phyloP scores from a whole-genome alignment of 2,113 vertebrate species.

The Oncorhynchus masou region DNA sequence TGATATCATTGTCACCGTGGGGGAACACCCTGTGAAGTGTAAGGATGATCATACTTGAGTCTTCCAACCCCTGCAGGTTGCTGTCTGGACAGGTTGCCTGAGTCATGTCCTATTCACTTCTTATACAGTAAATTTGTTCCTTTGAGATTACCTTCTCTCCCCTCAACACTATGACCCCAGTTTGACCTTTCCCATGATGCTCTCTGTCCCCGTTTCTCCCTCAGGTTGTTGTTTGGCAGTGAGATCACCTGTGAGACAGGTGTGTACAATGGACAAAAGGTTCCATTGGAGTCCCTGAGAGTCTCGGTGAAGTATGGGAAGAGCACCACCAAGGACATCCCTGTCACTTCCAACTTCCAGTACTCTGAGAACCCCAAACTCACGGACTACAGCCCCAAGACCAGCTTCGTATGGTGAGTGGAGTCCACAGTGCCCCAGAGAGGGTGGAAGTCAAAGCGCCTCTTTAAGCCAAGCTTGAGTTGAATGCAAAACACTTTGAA shows the following conservation, averaged over 20 bases:
- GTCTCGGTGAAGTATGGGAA: conserved; percentile 77
- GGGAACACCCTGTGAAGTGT: conserved; percentile 83
- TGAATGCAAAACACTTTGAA: too few species aligned
- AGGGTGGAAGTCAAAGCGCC: too few species aligned
- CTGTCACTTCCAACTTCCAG: conserved; percentile 62
- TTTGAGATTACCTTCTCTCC: too few species aligned
- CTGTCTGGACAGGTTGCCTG: too few species aligned
- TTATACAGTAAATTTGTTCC: too few species aligned
- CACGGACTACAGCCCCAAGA: conserved; percentile 68
- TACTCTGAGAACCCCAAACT: conserved; percentile 86
- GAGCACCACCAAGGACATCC: conserved; percentile 55
- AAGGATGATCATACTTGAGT: conserved; percentile 10
- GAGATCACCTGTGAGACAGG: conserved; percentile 83
- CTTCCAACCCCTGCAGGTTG: background rate
- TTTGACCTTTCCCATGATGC: too few species aligned
- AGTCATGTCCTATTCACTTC: background rate
- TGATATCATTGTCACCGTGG: conserved; percentile 80
- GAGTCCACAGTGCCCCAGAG: too few species aligned
- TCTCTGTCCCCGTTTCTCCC: background rate
- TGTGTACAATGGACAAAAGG: conserved; percentile 48
- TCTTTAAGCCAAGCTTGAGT: too few species aligned
- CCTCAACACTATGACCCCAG: too few species aligned
- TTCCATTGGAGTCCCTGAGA: conserved; percentile 23
- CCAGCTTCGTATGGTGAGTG: conserved; percentile 87
- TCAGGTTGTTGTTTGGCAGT: conserved; percentile 78